Conservation (phyloP, 2,888 invertebrate species). For the Cantharis rustica region DNA sequence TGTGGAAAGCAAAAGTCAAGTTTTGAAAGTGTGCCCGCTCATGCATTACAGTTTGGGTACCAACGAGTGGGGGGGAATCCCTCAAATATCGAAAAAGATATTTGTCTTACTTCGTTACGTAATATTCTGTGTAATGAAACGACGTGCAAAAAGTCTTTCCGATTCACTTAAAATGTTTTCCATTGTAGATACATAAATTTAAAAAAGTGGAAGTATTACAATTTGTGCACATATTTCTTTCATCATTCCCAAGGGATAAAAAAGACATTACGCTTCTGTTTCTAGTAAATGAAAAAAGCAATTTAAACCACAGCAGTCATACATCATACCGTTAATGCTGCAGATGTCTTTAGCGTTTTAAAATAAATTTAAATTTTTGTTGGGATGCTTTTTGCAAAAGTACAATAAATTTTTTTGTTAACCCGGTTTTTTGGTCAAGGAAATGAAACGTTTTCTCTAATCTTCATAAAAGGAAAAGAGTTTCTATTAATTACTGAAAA, state of each 20-base stretch:
- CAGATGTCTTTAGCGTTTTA: slow-evolving; percentile 36
- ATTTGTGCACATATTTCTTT: slow-evolving; percentile 40
- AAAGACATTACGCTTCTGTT: slow-evolving; percentile 53
- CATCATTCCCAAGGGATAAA: slow-evolving; percentile 49
- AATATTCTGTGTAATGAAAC: background rate
- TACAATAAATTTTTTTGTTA: background rate
- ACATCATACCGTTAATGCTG: slow-evolving; percentile 45
- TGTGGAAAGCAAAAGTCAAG: background rate
- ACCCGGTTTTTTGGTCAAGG: slow-evolving; percentile 15
- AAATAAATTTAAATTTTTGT: slow-evolving; percentile 21
- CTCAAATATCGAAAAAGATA: background rate
- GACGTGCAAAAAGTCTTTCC: background rate
- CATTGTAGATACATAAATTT: background rate
- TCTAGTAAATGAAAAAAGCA: slow-evolving; percentile 48
- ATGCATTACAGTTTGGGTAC: background rate
- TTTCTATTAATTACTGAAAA: slow-evolving; percentile 26
- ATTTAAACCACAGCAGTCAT: slow-evolving; percentile 47
- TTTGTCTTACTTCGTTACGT: no score
- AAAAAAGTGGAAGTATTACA: slow-evolving; percentile 6
- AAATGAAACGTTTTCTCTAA: slow-evolving; percentile 7
- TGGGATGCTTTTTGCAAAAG: slow-evolving; percentile 4
- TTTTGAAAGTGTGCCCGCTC: background rate
- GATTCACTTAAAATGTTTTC: background rate
- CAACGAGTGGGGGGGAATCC: background rate
- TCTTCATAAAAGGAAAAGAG: slow-evolving; percentile 9